Evolutionary conservation across 2,888 invertebrate species (phyloP).

Genomic region (Falcaria lacertinaria): DNA sequence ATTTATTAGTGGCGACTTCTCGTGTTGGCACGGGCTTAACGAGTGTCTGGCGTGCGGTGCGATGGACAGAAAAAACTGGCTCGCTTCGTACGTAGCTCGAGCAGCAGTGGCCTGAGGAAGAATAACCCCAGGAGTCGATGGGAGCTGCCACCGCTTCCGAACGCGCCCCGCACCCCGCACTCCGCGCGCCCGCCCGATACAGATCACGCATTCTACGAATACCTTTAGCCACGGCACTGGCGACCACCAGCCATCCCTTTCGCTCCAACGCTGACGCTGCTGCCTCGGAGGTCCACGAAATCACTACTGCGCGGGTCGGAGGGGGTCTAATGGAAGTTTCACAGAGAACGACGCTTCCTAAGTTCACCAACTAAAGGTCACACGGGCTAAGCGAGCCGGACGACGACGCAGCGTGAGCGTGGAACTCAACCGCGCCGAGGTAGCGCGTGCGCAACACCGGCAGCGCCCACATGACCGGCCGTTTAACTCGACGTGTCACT

Average conservation of each 20-base stretch:
- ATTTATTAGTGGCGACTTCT: slow-evolving; percentile 82
- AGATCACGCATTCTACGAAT: slow-evolving; percentile 80
- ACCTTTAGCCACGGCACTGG: slow-evolving; percentile 71
- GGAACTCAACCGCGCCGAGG: slow-evolving; percentile 69
- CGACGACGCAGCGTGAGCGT: slow-evolving; percentile 72
- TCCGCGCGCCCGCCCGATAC: slow-evolving; percentile 70
- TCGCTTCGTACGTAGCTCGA: slow-evolving; percentile 75
- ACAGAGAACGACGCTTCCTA: slow-evolving; percentile 76
- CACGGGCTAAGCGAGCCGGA: slow-evolving; percentile 71
- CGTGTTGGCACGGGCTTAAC: slow-evolving; percentile 82
- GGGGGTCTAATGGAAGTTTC: slow-evolving; percentile 74
- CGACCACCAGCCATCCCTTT: slow-evolving; percentile 68
- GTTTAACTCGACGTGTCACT: slow-evolving; percentile 59
- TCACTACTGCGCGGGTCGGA: slow-evolving; percentile 58
- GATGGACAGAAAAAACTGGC: slow-evolving; percentile 83
- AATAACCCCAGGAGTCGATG: slow-evolving; percentile 81
- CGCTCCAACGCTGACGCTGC: slow-evolving; percentile 59
- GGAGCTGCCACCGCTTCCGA: slow-evolving; percentile 80
- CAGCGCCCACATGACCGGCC: slow-evolving; percentile 76
- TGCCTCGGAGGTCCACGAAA: slow-evolving; percentile 50
- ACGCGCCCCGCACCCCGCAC: slow-evolving; percentile 68
- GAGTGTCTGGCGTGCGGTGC: slow-evolving; percentile 80
- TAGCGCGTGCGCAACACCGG: slow-evolving; percentile 78
- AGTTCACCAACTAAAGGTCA: slow-evolving; percentile 79
- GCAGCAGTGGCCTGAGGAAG: slow-evolving; percentile 80